These are phyloP conservation scores for Orientallactaga bullata DNA, from an alignment of 2,113 vertebrate species.

Conservation along the genomic window DNA sequence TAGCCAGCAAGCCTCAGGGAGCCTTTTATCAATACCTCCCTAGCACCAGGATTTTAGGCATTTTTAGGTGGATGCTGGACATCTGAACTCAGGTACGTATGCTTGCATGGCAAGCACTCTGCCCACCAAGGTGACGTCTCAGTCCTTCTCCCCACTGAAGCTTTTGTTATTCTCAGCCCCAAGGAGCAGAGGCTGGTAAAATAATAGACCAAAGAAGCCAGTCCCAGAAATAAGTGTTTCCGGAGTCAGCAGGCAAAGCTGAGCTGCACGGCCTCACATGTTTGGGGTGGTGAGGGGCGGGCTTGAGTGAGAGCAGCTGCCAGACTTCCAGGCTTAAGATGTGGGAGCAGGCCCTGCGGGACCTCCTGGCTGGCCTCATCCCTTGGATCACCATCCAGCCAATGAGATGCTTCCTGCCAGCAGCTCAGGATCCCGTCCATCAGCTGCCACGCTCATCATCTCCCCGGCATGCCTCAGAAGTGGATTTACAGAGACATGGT, in stretches of 20 bases:
- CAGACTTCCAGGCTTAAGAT: not conserved
- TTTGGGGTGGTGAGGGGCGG: accelerated
- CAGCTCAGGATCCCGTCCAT: slow-evolving; percentile 57
- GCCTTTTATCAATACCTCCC: no score
- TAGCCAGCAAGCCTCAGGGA: no score
- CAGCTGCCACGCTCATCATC: slow-evolving; percentile 72
- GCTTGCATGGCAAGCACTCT: no score
- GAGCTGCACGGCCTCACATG: accelerated
- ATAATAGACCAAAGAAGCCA: not conserved
- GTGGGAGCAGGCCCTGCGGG: not conserved
- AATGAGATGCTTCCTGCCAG: slow-evolving; percentile 59
- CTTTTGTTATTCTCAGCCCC: not conserved
- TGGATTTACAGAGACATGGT: slow-evolving; percentile 79
- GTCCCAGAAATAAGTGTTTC: not conserved
- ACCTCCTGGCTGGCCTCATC: slow-evolving; percentile 48
- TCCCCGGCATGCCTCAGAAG: slow-evolving; percentile 70
- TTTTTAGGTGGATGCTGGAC: no score
- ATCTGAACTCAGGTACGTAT: no score
- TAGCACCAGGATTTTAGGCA: no score
- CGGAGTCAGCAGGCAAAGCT: accelerated
- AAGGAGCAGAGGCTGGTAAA: not conserved
- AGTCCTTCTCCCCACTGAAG: no score
- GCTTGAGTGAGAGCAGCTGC: not conserved
- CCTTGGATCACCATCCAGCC: slow-evolving; percentile 21
- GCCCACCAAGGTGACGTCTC: no score